Base-by-base conservation (phyloP, 2,797 vertebrate species). In the Scyliorhinus canicula region DNA sequence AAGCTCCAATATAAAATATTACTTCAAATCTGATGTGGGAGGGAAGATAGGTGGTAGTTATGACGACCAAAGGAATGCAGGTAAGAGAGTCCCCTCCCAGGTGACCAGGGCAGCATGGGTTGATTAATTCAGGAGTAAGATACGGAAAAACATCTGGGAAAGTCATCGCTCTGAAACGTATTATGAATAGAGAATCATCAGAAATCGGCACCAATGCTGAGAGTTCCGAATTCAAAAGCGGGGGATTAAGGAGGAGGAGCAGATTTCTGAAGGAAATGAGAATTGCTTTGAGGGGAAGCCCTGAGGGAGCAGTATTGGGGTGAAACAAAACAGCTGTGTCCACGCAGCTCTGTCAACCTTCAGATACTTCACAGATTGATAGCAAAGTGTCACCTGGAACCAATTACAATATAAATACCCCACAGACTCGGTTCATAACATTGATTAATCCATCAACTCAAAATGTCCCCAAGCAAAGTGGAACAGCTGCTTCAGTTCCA, bases 401-500 rank as follows among this genome's bases (percentile, higher is more conserved):
- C 97, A 97, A 97, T 97, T 97, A 98, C 96, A 97, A 97, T 97
- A 97, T 90, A 96, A 96, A 97, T n/a, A 97, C 97, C 97, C 97
- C 96, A 97, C 0, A 96, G 97, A 97, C 97, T 96, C 96, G 96
- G 97, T 97, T 97, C 97, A 97, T 97, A 97, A 97, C 97, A 97
- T 97, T 97, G 97, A 97, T 97, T 97, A 98, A 98, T 98, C 97
- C 97, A 97, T 97, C 97, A 96, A 97, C 97, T 96, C 96, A 97
- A 97, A 97, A 97, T 85, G 96, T 97, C 97, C 97, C 97, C 96
- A 96, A 97, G 97, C 97, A 97, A 97, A 97, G 96, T 96, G 93
- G 95, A 97, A 96, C 97, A 97, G 97, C 97, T 97, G 97, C 97
- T 97, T 96, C 12, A 19, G 86, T 6, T 90, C 86, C 86, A 57